Percentiles rank a stretch among this genome's conserved stretches.
Conservation (phyloP, 23 tunicate genomes). For the Halocynthia aurantium region DNA sequence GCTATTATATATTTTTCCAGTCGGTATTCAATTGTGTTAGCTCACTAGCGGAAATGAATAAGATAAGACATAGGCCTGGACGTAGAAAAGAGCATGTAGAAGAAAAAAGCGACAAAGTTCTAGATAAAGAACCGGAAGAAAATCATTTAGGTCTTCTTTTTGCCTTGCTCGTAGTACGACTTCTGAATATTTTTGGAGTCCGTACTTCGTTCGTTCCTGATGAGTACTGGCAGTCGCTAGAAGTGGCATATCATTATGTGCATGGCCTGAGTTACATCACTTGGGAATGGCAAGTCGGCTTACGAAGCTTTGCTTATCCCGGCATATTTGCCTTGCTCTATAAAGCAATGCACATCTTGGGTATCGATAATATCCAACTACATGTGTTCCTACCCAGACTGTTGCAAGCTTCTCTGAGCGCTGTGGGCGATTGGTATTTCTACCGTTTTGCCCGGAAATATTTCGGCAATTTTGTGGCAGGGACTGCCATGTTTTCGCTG, state of each 20-base stretch:
- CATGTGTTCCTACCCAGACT: constrained; percentile 41
- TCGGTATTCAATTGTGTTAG: no score
- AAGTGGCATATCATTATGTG: constrained; percentile 71
- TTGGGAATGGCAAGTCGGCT: constrained; percentile 90
- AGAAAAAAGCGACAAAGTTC: neutral
- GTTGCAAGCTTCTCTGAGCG: constrained; percentile 34
- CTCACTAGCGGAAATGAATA: no score
- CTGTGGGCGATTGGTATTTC: constrained; percentile 46
- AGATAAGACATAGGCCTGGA: no score
- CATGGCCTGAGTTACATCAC: constrained; percentile 66
- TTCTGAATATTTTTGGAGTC: constrained; percentile 41
- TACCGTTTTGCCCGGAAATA: constrained; percentile 29
- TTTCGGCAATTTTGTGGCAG: constrained; percentile 29
- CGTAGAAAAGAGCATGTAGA: neutral
- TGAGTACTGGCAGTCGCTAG: constrained; percentile 93
- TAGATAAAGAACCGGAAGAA: neutral
- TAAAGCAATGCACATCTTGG: constrained; percentile 6
- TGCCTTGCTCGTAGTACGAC: constrained; percentile 18
- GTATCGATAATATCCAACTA: constrained; percentile 7
- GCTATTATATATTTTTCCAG: no score
- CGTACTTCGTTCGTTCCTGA: constrained; percentile 88
- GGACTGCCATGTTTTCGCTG: constrained; percentile 23
- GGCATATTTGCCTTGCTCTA: constrained; percentile 33
- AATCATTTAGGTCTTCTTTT: constrained; percentile 3
- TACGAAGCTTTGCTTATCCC: constrained; percentile 69